A percentile compares a stretch with the other conserved stretches of the same genome.
phyloP scores from a whole-genome alignment of 2,113 vertebrate genomes.

The Setophaga coronata region DNA sequence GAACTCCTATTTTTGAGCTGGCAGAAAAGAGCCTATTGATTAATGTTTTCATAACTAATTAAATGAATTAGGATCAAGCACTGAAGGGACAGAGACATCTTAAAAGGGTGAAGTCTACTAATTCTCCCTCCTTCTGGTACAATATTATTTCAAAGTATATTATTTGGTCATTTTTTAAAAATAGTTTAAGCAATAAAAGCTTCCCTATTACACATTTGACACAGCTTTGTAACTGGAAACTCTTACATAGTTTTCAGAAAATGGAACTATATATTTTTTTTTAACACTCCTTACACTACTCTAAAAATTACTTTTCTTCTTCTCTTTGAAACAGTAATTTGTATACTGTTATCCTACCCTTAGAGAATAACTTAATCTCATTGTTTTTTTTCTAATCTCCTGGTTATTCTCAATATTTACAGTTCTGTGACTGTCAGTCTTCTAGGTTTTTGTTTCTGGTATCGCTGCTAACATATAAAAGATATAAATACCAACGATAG shows the following conservation, averaged over 20 bases:
- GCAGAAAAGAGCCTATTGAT: background rate
- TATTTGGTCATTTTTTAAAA: background rate
- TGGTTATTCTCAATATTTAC: background rate
- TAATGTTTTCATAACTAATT: slow-evolving; percentile 22
- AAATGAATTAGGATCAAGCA: background rate
- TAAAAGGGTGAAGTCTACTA: background rate
- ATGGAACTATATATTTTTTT: background rate
- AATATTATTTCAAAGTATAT: background rate
- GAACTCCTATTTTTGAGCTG: background rate
- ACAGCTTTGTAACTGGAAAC: background rate
- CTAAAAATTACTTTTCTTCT: background rate
- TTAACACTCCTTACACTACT: background rate
- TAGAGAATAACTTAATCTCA: background rate
- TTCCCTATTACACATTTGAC: background rate
- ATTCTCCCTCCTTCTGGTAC: background rate
- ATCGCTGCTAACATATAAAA: background rate
- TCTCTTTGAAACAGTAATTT: background rate
- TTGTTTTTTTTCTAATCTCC: background rate
- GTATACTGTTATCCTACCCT: background rate
- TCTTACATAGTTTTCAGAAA: background rate
- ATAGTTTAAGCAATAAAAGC: background rate
- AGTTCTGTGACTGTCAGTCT: background rate
- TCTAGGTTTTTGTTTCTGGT: background rate
- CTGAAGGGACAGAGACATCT: background rate
- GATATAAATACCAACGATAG: background rate